Percentiles rank a stretch among this genome's conserved stretches.
Evolutionary conservation across 2,797 vertebrate species (phyloP).

Genomic region (Dallia pectoralis): DNA sequence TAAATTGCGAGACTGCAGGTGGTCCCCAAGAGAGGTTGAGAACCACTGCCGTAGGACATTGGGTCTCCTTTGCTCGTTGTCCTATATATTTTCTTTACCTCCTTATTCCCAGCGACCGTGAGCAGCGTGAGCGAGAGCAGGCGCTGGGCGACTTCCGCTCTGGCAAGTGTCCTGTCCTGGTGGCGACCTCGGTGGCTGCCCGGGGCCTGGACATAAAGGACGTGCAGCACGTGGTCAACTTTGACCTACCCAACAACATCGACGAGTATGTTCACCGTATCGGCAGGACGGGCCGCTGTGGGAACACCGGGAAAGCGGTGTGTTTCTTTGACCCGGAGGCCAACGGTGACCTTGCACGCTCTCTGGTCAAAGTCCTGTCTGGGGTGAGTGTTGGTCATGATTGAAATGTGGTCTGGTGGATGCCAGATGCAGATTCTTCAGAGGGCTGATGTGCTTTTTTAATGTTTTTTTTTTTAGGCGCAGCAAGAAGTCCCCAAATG

Average conservation of each 20-base stretch:
- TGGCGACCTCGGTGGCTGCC: conserved; percentile 93
- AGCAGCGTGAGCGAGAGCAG: conserved; percentile 86
- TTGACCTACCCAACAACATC: conserved; percentile 85
- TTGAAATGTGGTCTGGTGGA: no score
- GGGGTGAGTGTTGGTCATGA: conserved; percentile 61
- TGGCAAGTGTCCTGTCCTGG: conserved; percentile 85
- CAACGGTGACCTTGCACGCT: conserved; percentile 66
- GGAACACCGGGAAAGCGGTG: conserved; percentile 85
- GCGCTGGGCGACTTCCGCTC: conserved; percentile 86
- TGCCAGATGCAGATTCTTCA: no score
- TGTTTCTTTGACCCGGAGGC: conserved; percentile 82
- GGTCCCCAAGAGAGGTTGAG: no score
- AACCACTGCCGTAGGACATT: no score
- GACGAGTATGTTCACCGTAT: conserved; percentile 96
- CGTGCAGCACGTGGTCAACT: conserved; percentile 93
- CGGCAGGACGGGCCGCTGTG: conserved; percentile 92
- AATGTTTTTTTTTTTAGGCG: conserved; percentile 71
- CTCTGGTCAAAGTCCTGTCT: conserved; percentile 83
- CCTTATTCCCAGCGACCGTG: conserved; percentile 77
- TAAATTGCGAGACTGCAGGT: no score
- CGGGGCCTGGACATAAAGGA: conserved; percentile 93
- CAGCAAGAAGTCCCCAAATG: conserved; percentile 90
- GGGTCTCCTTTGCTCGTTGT: no score
- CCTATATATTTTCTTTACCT: no score
- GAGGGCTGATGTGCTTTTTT: no score